Evolutionary conservation across 2,888 invertebrate species (phyloP), one percentile per base, ranked within the genome.

Genomic region (Stenodera caucasica): DNA sequence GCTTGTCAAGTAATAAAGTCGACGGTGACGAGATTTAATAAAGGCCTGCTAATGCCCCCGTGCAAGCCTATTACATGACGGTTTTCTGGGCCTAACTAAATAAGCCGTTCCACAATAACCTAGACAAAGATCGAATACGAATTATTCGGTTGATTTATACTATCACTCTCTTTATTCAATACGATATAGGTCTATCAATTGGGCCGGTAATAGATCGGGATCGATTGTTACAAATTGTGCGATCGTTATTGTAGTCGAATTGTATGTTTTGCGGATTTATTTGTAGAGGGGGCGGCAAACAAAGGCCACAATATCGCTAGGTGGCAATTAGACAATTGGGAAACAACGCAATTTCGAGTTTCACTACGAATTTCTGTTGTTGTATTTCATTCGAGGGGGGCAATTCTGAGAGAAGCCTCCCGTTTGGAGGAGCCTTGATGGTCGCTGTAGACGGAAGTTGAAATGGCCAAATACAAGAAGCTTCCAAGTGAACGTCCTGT

Each of bases 1-100:
- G 12, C 18, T 21, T 62, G 62, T 58, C 58, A 53, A 33, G 59
- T 59, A 63, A 63, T 63, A 63, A 63, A 63, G 63, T 54, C 56
- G 63, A 59, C 45, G 57, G 59, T 63, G 59, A 67, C 65, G 64
- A 70, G 70, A 70, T 70, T 68, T 69, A 72, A 72, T 71, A 72
- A 72, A 70, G 67, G 70, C 67, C 64, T 58, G 54, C 65, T 64
- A 65, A 66, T 63, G 67, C 68, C 66, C 62, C 67, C 53, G 61
- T 60, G 62, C 66, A 45, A 55, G 54, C 67, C 65, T 61, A 68
- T 67, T 66, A 63, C 65, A 63, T 53, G 55, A 63, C 59, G 45
- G 11, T 21, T 45, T 12, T 21, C 21, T 12, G 21, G 21, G 21
- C 11, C 1, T 21, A 45, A 15, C 15, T 37, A 15, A 37, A 37